Percentiles rank a stretch among this genome's conserved stretches.
Conservation (phyloP, 2,888 invertebrate species). For the Melinopterus prodromus region DNA sequence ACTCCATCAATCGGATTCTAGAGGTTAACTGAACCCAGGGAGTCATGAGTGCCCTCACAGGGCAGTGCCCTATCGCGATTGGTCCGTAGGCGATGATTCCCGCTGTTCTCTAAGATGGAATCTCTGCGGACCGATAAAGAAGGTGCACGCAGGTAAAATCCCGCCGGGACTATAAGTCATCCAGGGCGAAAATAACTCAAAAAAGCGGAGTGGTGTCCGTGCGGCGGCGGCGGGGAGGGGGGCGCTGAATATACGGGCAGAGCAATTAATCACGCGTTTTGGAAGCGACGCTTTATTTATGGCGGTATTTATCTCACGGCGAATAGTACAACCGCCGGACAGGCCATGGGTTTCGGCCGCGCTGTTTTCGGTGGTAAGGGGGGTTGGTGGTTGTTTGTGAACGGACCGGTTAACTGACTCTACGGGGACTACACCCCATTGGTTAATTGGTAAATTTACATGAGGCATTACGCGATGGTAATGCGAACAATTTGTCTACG, state of each 20-base stretch:
- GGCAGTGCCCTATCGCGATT: constrained; percentile 32
- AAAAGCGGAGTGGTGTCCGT: constrained; percentile 43
- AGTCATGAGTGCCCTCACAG: constrained; percentile 18
- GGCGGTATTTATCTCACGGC: constrained; percentile 52
- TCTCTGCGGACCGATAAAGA: constrained; percentile 39
- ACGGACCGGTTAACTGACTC: neutral
- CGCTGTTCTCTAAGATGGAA: constrained; percentile 41
- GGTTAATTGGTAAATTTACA: constrained; percentile 4
- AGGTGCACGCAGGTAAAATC: constrained; percentile 35
- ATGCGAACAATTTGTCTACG: neutral
- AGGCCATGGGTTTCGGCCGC: neutral
- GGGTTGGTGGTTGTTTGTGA: neutral
- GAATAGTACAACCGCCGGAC: constrained; percentile 48
- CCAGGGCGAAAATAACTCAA: constrained; percentile 54
- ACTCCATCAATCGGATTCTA: neutral
- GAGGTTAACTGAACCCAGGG: constrained; percentile 13
- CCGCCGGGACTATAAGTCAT: constrained; percentile 51
- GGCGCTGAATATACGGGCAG: constrained; percentile 54
- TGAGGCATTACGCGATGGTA: neutral
- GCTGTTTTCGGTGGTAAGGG: neutral
- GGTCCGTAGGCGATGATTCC: constrained; percentile 40
- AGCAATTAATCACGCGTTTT: constrained; percentile 57
- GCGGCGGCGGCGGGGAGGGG: neutral
- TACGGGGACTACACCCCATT: neutral
- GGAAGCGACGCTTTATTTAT: constrained; percentile 56